Percentiles rank a stretch among this genome's conserved stretches.
These are phyloP conservation scores for Elegia similella DNA, from an alignment of 2,888 invertebrate genomes.

Conservation along the genomic window DNA sequence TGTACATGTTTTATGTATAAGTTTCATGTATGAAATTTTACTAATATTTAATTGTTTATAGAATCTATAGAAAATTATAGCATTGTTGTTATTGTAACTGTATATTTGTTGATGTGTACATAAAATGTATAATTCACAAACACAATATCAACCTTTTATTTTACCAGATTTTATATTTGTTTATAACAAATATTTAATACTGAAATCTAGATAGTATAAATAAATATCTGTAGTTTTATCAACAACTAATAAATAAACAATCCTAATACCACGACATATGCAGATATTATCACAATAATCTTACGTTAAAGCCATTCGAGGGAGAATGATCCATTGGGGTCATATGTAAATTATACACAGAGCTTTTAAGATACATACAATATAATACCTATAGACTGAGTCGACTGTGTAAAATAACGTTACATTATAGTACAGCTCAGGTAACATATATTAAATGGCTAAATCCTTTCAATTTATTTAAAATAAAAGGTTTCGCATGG, in stretches of 20 bases:
- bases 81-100: constrained; percentile 36
- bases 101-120: constrained; percentile 69
- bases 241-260: background rate
- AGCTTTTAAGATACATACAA: background rate
- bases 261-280: background rate
- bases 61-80: constrained; percentile 27
- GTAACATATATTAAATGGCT: too few species aligned
- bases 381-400: background rate
- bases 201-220: background rate
- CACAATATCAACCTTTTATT: constrained; percentile 31
- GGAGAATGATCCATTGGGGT: background rate
- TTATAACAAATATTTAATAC: constrained; percentile 2
- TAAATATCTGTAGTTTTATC: background rate
- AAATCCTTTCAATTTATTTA: too few species aligned
- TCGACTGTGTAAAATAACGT: too few species aligned
- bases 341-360: background rate
- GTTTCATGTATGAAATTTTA: constrained; percentile 6
- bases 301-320: background rate
- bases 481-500: too few species aligned
- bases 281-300: background rate
- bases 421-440: too few species aligned
- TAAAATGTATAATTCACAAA: constrained; percentile 42
- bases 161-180: constrained; percentile 32
- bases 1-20: background rate
- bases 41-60: constrained; percentile 24